phyloP scores from a whole-genome alignment of 2,888 invertebrate genomes.

The Linnaemya tessellans region DNA sequence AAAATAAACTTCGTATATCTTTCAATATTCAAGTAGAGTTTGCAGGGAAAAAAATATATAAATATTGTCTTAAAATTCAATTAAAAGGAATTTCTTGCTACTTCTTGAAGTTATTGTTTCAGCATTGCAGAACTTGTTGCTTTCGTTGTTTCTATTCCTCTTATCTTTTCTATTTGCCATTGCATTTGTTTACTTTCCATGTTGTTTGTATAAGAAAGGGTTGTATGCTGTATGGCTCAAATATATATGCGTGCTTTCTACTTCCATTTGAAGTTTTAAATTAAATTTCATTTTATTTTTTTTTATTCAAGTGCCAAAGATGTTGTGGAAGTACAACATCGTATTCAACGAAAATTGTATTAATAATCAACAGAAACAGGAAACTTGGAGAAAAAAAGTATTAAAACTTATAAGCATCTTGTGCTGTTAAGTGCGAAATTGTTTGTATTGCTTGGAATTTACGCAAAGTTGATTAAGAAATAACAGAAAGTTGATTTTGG shows the following conservation, averaged over 20 bases:
- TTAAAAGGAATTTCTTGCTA: slow-evolving; percentile 53
- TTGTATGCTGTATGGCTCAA: background rate
- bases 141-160: background rate
- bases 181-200: slow-evolving; percentile 8
- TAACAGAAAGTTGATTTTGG: slow-evolving; percentile 41
- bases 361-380: slow-evolving; percentile 30
- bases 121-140: background rate
- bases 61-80: slow-evolving; percentile 58
- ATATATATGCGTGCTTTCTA: background rate
- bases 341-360: slow-evolving; percentile 9
- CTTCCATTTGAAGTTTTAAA: slow-evolving; percentile 21
- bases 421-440: background rate
- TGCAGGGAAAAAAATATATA: background rate
- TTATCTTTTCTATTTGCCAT: background rate
- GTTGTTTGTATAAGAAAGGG: slow-evolving; percentile 3
- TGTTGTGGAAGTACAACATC: slow-evolving; percentile 20
- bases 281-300: too few species aligned
- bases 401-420: background rate
- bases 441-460: background rate
- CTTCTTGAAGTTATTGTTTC: background rate
- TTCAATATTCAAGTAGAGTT: background rate
- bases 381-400: slow-evolving; percentile 25
- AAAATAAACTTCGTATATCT: too few species aligned
- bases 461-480: slow-evolving; percentile 7
- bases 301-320: slow-evolving; percentile 18